Base-by-base conservation (phyloP, 2,113 vertebrate species). In the Chiloscyllium plagiosum region DNA sequence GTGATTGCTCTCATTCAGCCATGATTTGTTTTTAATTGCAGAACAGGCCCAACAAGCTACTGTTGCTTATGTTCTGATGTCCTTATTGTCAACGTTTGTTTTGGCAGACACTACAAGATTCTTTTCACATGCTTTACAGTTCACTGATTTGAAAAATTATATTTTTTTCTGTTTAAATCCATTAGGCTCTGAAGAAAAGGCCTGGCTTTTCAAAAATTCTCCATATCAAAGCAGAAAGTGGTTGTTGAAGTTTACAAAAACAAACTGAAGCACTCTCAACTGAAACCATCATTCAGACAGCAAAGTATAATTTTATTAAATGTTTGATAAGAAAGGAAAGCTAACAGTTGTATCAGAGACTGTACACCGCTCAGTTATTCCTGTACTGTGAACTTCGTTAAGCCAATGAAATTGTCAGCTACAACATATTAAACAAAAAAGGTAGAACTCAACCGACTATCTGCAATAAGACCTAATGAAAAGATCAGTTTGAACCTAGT, bases 171-270 rank as follows among this genome's bases (percentile, higher is more conserved):
- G 87, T 61, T 95, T 93, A 20, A 70, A 95, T 76, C 69, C 24
- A 66, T 56, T 96, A 99, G 99, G 99, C 99, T 96, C 97, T 99
- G 96, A 98, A 98, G 96, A 99, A 99, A 95, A 98, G 99, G 96
- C 99, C 99, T 0, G 99, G 99, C 96, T 99, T 99, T 97, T 99
- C 99, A 96, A 99, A 99, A 98, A 99, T 99, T 72, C 98, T 99
- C 97, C 99, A 99, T 65, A 98, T 99, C 97, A 99, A 99, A 97
- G 99, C 99, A 95, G 99, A 99, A 96, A 98, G 98, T 89, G 97
- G 98, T 97, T 99, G 99, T 98, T 99, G 99, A 98, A 76, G 94
- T 95, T 29, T 72, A 70, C 24, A 76, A 19, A 33, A 61, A 90
- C 52, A 52, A 47, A 56, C 50, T 33, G 86, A 89, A 56, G 52